phyloP scores from a whole-genome alignment of 2,888 invertebrate genomes.

The Steinernema scapterisci region DNA sequence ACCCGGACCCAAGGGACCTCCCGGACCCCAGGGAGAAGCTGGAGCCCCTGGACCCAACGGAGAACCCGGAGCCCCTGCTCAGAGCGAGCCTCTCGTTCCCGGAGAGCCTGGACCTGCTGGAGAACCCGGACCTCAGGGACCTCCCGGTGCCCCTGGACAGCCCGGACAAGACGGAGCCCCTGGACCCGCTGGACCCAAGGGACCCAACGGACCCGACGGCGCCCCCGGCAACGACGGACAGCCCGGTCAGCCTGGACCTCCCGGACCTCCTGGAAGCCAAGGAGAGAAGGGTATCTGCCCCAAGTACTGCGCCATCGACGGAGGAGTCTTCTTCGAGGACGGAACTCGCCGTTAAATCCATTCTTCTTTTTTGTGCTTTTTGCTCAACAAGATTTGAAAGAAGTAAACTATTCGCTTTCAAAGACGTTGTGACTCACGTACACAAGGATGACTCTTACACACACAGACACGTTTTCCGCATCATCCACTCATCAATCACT shows the following conservation, averaged over 20 bases:
- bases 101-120: constrained; percentile 47
- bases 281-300: constrained; percentile 60
- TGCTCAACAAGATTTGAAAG: background rate
- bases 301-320: constrained; percentile 48
- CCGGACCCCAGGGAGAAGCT: constrained; percentile 51
- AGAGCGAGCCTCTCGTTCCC: constrained; percentile 37
- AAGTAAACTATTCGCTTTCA: too few species aligned
- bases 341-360: constrained; percentile 47
- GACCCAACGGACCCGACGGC: constrained; percentile 31
- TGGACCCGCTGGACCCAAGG: constrained; percentile 30
- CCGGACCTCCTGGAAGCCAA: constrained; percentile 52
- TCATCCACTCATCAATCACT: too few species aligned
- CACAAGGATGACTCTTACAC: too few species aligned
- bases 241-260: constrained; percentile 48
- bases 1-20: constrained; percentile 49
- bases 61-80: constrained; percentile 43
- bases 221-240: constrained; percentile 24
- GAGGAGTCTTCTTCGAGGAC: constrained; percentile 43
- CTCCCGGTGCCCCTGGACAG: constrained; percentile 46
- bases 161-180: constrained; percentile 28
- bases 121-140: constrained; percentile 43
- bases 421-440: too few species aligned
- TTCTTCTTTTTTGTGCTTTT: background rate
- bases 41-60: constrained; percentile 46
- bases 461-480: too few species aligned